phyloP scores from a whole-genome alignment of 2,113 vertebrate genomes.

The Myrmecobius fasciatus region DNA sequence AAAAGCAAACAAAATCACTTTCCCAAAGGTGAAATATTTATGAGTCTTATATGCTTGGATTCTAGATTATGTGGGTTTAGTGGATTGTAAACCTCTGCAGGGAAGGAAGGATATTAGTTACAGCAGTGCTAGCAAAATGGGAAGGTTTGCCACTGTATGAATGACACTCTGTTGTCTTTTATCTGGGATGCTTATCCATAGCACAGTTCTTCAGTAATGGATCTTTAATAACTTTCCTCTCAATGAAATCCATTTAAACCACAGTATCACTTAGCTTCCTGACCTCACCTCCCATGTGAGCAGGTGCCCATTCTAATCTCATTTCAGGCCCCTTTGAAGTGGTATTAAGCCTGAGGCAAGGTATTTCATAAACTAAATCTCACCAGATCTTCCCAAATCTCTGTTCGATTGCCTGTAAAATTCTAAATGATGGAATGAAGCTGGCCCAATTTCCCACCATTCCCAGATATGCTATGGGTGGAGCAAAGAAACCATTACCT shows the following conservation, averaged over 20 bases:
- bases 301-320: slow-evolving; percentile 12
- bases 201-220: neutral
- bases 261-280: slow-evolving; percentile 6
- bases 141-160: neutral
- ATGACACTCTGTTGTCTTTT: neutral
- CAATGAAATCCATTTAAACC: neutral
- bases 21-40: neutral
- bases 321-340: neutral
- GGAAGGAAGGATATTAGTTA: neutral
- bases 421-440: neutral
- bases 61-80: neutral
- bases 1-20: neutral
- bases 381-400: neutral
- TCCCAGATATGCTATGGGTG: neutral
- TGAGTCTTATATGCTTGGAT: neutral
- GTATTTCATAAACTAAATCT: slow-evolving; percentile 11
- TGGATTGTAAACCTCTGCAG: neutral
- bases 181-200: neutral
- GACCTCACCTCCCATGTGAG: neutral
- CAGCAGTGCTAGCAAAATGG: neutral
- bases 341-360: neutral
- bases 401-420: neutral
- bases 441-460: neutral
- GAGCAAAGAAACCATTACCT: neutral
- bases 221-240: slow-evolving; percentile 19